Conservation (phyloP, 2,113 vertebrate genomes). For the Salvelinus sp. region DNA sequence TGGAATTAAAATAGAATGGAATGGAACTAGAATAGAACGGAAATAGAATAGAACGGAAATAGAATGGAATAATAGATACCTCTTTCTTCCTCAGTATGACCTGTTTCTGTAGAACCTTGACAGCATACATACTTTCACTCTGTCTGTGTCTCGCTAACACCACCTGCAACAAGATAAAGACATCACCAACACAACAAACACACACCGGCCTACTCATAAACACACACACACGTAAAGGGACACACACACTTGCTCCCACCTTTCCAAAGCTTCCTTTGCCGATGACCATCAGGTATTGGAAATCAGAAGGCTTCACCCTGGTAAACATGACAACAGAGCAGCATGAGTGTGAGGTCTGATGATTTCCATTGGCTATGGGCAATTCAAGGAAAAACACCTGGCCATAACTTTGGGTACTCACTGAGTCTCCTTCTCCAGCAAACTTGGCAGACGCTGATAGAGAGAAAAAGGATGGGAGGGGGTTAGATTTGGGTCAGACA, state of each 20-base stretch:
- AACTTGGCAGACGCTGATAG: slow-evolving; percentile 37
- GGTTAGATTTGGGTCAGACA: background rate
- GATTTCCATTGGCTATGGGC: background rate
- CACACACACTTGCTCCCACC: slow-evolving; percentile 52
- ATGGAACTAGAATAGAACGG: background rate
- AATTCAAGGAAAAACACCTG: background rate
- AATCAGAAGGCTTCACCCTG: slow-evolving; percentile 77
- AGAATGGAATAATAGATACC: slow-evolving; percentile 44
- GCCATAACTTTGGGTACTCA: slow-evolving; percentile 35
- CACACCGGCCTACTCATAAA: background rate
- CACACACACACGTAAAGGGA: background rate
- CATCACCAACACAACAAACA: background rate
- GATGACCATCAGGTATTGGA: slow-evolving; percentile 78
- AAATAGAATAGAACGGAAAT: background rate
- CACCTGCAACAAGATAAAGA: slow-evolving; percentile 58
- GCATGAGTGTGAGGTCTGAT: background rate
- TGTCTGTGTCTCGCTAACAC: slow-evolving; percentile 74
- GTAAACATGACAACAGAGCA: background rate
- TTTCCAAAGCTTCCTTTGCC: slow-evolving; percentile 81
- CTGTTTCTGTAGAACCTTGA: slow-evolving; percentile 77
- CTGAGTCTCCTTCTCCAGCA: slow-evolving; percentile 31
- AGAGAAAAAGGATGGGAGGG: slow-evolving; percentile 13
- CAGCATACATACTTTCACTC: slow-evolving; percentile 68
- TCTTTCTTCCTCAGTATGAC: slow-evolving; percentile 73
- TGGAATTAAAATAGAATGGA: no score